Evolutionary conservation across 2,888 invertebrate genomes (phyloP).

Genomic region (Amiota mariae): DNA sequence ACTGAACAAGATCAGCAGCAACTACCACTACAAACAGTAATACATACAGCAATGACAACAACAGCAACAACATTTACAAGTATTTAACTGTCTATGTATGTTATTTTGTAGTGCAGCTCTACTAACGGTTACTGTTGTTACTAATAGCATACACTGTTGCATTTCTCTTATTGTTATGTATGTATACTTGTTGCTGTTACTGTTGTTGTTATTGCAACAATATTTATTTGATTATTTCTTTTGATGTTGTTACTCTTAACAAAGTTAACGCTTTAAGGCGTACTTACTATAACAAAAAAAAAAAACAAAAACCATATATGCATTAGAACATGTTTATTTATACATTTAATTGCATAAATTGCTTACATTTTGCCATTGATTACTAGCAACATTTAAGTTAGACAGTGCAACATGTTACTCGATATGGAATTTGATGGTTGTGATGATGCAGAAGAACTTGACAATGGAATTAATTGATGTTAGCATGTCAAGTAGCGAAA

Average conservation of each 20-base stretch:
- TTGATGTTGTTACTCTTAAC: background rate
- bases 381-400: slow-evolving; percentile 2
- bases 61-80: slow-evolving; percentile 6
- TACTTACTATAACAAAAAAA: too few relatives aligned
- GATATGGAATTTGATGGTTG: background rate
- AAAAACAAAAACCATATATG: too few relatives aligned
- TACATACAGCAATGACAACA: background rate
- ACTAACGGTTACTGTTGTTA: slow-evolving; percentile 21
- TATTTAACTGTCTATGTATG: slow-evolving; percentile 10
- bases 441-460: background rate
- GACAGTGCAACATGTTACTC: background rate
- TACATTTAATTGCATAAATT: slow-evolving; percentile 23
- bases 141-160: too few relatives aligned
- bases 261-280: too few relatives aligned
- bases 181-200: slow-evolving; percentile 1
- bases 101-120: background rate
- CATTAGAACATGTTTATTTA: slow-evolving; percentile 16
- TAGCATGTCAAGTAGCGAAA: slow-evolving; percentile 11
- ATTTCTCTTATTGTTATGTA: too few relatives aligned
- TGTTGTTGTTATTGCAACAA: slow-evolving; percentile 13
- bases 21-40: background rate
- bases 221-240: slow-evolving; percentile 25
- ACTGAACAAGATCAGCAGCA: slow-evolving; percentile 10
- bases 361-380: background rate
- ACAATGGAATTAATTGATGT: background rate